Base-by-base conservation (phyloP, 2,113 vertebrate genomes). In the Lophius piscatorius region DNA sequence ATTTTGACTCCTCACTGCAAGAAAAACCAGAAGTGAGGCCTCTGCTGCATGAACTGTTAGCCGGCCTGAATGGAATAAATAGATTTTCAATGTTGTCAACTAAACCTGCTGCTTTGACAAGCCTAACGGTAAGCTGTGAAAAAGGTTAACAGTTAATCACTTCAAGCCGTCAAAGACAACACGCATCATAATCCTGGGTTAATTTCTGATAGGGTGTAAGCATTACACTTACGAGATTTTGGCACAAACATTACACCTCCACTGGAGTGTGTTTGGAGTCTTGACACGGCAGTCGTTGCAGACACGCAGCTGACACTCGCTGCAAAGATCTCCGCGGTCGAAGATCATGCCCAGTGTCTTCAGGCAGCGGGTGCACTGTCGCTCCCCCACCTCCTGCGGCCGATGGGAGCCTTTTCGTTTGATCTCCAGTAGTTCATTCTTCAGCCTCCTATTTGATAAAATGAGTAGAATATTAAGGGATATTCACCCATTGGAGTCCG, bases 151-250 rank as follows among this genome's bases (percentile, higher is more conserved):
- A n/a, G n/a, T n/a, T n/a, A n/a, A n/a, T n/a, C n/a, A n/a, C n/a
- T n/a, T 28, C 26, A 28, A 28, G 8, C 4, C 8, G 26, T 28
- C 26, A 28, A 28, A 28, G 26, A 28, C 26, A 28, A 8, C 26
- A n/a, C n/a, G n/a, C n/a, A 28, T 28, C 26, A 28, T 28, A 28
- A n/a, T n/a, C n/a, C n/a, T n/a, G n/a, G n/a, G n/a, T n/a, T n/a
- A n/a, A n/a, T n/a, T n/a, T n/a, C n/a, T n/a, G n/a, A n/a, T n/a
- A n/a, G n/a, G n/a, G n/a, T n/a, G n/a, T n/a, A n/a, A n/a, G n/a
- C n/a, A n/a, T n/a, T n/a, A n/a, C 64, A 95, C 96, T 96, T 90
- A 99, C 97, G 88, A 85, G 40, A 96, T 92, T 88, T 96, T 98
- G 78, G 92, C 90, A 20, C 97, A 99, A 54, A 97, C 86, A 0